Evolutionary conservation across 2,797 vertebrate genomes (phyloP), one percentile per base, ranked within the genome.

Genomic region (Manis pentadactyla): DNA sequence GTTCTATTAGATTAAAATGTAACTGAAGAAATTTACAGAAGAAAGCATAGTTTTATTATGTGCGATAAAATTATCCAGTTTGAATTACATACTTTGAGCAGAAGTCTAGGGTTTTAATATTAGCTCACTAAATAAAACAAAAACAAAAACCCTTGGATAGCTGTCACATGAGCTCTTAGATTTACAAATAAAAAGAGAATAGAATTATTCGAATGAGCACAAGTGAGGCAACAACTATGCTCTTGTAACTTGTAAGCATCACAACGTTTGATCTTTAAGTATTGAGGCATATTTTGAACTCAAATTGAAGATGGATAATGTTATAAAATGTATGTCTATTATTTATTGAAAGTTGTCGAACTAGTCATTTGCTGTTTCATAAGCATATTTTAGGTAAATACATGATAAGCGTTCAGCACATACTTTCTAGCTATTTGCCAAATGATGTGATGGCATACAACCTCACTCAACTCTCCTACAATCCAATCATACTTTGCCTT

Each of bases 161-260:
- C 31, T 95, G 84, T 95, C 66, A 89, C 10, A 34, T 71, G 68
- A 96, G n/a, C 18, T 14, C 51, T 97, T 95, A 79, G 88, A 96
- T 84, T 91, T 93, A 92, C 96, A 27, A 97, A 71, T 94, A 92
- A 97, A 98, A 97, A 37, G 64, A 96, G 39, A 84, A 51, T 15
- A 73, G 46, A 96, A 93, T 91, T 95, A 96, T 31, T 39, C 90
- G 29, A 91, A 86, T 37, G 53, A 66, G 59, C 71, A 71, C 19
- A 94, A 31, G 21, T 31, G 46, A 98, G 82, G 68, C 85, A 97
- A 55, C 37, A 64, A 64, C 37, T n/a, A 61, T 87, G 94, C 71
- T 88, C 53, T 89, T 96, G 78, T 0, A 39, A 13, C 95, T 96
- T 92, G 6, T 92, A 88, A 82, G 25, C 0, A 18, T 93, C 69